Evolutionary conservation across 2,113 vertebrate genomes (phyloP), one percentile per base, ranked within the genome.

Genomic region (Lanius ludovicianus): DNA sequence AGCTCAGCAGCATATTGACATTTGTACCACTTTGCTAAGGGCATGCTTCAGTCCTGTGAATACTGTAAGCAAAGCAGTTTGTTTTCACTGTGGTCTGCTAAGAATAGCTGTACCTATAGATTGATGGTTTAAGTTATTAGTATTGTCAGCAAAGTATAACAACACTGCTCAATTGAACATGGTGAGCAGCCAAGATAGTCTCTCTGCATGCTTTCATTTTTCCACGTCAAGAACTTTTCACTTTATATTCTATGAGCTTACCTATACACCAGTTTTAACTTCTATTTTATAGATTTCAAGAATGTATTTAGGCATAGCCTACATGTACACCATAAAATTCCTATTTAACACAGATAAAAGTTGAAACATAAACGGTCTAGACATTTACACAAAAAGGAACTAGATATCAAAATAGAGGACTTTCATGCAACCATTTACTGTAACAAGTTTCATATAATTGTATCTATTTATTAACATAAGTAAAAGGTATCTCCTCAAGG

Each of bases 141-240:
- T 87, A 84, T 89, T 95, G 95, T 89, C 93, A 95, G 91, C 89
- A 92, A 92, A 79, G 52, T 86, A 3, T 41, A 78, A 57, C 41
- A 77, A 27, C 42, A 55, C 24, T 41, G 56, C 62, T 70, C 59
- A 76, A 5, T 4, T 78, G 69, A 92, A 95, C 0, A 0, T 60
- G 50, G 69, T 89, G 52, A 68, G 24, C 52, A 90, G 79, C 56
- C 71, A 84, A 16, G 49, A 41, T 10, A 59, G 59, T 57, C 23
- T 86, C 18, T 81, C 47, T 44, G 4, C 39, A 30, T 6, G 6
- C 52, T 87, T 89, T 10, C 25, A 44, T 81, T 75, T 64, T 92
- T 33, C 41, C 31, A 41, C 44, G 39, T 35, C 50, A 70, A 70
- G 56, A 78, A 59, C 73, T 77, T 81, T 81, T 50, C 50, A 53